Base-by-base conservation (phyloP, 1,140 invertebrate genomes). In the Megalopta genalis region DNA sequence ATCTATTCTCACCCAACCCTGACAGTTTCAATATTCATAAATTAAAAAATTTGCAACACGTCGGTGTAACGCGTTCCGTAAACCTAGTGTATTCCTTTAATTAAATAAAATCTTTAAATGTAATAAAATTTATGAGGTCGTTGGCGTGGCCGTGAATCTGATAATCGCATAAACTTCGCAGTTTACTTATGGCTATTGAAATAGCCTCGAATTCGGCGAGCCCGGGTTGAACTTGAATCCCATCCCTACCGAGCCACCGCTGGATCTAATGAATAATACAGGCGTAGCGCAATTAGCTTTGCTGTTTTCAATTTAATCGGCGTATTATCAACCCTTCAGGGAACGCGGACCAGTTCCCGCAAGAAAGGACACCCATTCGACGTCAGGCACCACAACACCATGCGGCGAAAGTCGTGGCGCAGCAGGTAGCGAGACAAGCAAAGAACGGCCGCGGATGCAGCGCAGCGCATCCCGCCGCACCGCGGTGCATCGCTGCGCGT, bases 251-350 rank as follows among this genome's bases (percentile, higher is more conserved):
- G 72, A 18, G 18, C 18, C 60, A 60, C 79, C 68, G 80, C 64
- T 69, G 77, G 77, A 86, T 81, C 79, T 82, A 80, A 92, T 92
- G 90, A 92, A 92, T 92, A 92, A 92, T 92, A 92, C 90, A 91
- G 87, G 71, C 79, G 85, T 83, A 52, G 87, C 80, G 87, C 90
- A 93, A 92, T 92, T 93, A 92, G 91, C 89, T 90, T 80, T 81
- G 82, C 85, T 86, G 88, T 91, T 91, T 91, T 90, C 92, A 91
- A 93, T 93, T 91, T 92, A 93, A 93, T 92, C 91, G 91, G 86
- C 90, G 91, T 91, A 92, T 92, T 92, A 92, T 90, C 91, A 90
- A 92, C 89, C 90, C 91, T 92, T 91, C 88, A 87, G 89, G 89
- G 90, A 90, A 92, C 88, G 68, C 37, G 73, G 75, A 84, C 81